Evolutionary conservation across 1,140 invertebrate species (phyloP), one percentile per base, ranked within the genome.

Genomic region (Zaprionus davidi): DNA sequence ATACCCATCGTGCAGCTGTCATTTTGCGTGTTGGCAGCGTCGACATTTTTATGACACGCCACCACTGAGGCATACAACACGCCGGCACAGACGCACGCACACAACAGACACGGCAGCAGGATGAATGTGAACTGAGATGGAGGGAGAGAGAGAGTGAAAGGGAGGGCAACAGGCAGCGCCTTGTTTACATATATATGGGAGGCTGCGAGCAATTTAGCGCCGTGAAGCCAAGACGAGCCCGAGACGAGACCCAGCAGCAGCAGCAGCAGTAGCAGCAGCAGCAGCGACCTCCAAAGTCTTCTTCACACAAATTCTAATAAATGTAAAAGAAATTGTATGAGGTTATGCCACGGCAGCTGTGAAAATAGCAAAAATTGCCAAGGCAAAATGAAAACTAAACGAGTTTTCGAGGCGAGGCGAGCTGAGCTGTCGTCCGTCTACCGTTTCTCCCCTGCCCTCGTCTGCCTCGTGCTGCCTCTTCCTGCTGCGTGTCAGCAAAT

Each of bases 291-390:
- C 68, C 34, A 55, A 76, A 78, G 75, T 71, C 76, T 79, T 71
- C 70, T 79, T 68, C 67, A 73, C 81, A 76, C 85, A 88, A 84
- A 88, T 88, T 88, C 84, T 88, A 88, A 88, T 88, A 88, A 88
- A 88, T 88, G 78, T 88, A 79, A 84, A 88, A 88, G 85, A 88
- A 88, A 88, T 88, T 88, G 84, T 90, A 88, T 88, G 85, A 88
- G 84, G 84, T 84, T 88, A 88, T 84, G 78, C 74, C 81, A 78
- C 78, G 84, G 81, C 84, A 84, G 84, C 81, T 84, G 84, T 76
- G 83, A 88, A 86, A 88, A 86, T 88, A 72, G 84, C 71, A 59
- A 78, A 84, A 85, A 81, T 81, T 84, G 82, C 78, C 71, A 72
- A 46, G 82, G 67, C 70, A 87, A 85, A 87, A 87, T 88, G 85